phyloP scores from a whole-genome alignment of 2,113 vertebrate species.

The Crotalus horridus region DNA sequence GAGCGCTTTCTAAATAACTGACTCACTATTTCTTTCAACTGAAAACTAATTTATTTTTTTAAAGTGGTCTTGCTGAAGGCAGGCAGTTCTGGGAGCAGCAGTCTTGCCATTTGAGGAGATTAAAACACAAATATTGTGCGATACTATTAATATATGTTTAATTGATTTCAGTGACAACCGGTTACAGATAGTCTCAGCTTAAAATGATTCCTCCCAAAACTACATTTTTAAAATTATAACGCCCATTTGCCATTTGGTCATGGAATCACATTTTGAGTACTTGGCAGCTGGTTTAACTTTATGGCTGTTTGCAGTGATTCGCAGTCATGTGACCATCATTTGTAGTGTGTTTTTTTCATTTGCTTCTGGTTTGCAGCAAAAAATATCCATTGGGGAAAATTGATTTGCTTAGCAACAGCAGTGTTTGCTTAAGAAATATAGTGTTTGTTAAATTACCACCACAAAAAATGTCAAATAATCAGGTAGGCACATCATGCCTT shows the following conservation, averaged over 20 bases:
- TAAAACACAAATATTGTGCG: conserved; percentile 5
- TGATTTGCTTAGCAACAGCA: no score
- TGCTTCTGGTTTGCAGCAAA: no score
- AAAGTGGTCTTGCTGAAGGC: background rate
- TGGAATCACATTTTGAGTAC: background rate
- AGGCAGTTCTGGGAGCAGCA: background rate
- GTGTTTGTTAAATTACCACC: no score
- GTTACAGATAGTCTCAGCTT: background rate
- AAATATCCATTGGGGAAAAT: no score
- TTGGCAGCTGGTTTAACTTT: background rate
- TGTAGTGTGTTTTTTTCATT: no score
- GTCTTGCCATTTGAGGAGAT: background rate
- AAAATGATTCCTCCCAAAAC: background rate
- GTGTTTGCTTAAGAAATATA: no score
- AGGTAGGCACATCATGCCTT: no score
- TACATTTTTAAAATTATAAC: background rate
- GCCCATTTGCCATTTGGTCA: background rate
- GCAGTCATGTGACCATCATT: no score
- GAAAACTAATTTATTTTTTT: background rate
- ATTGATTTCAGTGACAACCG: background rate
- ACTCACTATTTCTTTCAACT: background rate
- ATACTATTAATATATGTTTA: background rate
- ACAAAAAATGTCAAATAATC: no score
- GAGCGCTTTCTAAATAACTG: background rate
- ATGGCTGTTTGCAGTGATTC: background rate